A percentile compares a stretch with the other conserved stretches of the same genome.
These are phyloP conservation scores for Anolis apletophallus DNA, from an alignment of 2,797 vertebrate species.

Conservation along the genomic window DNA sequence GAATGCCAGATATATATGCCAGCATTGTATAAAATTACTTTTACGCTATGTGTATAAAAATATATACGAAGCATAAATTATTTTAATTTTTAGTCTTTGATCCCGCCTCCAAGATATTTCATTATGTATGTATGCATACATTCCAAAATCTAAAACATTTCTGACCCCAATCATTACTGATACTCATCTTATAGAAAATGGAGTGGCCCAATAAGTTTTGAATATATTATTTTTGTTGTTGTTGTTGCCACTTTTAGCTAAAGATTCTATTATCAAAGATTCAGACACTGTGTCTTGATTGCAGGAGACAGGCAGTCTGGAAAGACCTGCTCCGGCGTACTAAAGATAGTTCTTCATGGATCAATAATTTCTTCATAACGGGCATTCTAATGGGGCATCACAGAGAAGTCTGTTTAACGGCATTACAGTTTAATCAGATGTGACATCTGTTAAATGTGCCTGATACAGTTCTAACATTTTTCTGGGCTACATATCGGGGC, in stretches of 20 bases:
- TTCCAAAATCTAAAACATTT: too few species aligned
- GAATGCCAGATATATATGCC: too few species aligned
- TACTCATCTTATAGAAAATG: not conserved
- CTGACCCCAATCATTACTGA: too few species aligned
- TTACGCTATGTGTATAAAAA: too few species aligned
- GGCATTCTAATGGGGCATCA: conserved; percentile 46
- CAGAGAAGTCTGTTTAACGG: conserved; percentile 49
- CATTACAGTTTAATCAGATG: conserved; percentile 61
- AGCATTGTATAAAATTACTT: too few species aligned
- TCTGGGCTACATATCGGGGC: conserved; percentile 12
- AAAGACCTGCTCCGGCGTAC: not conserved
- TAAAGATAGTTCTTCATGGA: conserved; percentile 57
- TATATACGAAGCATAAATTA: too few species aligned
- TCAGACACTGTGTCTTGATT: not conserved
- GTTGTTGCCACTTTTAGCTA: conserved; percentile 28
- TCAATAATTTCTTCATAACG: conserved; percentile 56
- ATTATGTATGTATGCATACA: too few species aligned
- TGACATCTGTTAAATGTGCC: conserved; percentile 60
- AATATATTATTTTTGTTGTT: conserved; percentile 1
- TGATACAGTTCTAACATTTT: conserved; percentile 50
- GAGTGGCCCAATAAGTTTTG: conserved; percentile 23
- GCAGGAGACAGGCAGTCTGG: conserved; percentile 36
- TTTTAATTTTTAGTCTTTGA: too few species aligned
- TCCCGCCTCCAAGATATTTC: too few species aligned
- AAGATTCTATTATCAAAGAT: conserved; percentile 4